These are phyloP conservation scores for Peribatodes rhomboidaria DNA, from an alignment of 2,888 invertebrate species.

Conservation along the genomic window DNA sequence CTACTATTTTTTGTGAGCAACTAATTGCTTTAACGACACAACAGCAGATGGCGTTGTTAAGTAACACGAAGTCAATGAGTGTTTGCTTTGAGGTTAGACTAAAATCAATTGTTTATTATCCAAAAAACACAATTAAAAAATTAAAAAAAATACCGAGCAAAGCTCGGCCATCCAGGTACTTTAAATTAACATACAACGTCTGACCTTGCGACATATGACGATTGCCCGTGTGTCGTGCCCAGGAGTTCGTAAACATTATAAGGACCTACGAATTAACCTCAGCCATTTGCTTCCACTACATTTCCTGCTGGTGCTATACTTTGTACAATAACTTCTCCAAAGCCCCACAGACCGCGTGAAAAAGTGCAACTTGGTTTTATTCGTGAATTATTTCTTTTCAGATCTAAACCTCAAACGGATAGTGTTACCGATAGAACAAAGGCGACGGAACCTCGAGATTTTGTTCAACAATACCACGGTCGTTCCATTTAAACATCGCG, in stretches of 20 bases:
- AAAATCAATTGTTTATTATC: too few species aligned
- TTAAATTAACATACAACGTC: too few species aligned
- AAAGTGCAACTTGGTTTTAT: constrained; percentile 25
- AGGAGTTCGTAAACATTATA: not conserved
- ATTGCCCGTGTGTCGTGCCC: not conserved
- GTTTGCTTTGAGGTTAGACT: too few species aligned
- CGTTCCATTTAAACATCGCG: constrained; percentile 77
- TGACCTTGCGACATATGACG: too few species aligned
- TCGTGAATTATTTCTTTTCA: constrained; percentile 73
- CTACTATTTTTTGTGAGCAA: too few species aligned
- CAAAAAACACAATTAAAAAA: too few species aligned
- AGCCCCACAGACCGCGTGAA: constrained; percentile 22
- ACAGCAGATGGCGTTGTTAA: too few species aligned
- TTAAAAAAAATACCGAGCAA: too few species aligned
- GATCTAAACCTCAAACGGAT: constrained; percentile 60
- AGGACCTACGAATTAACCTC: too few species aligned
- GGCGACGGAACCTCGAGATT: constrained; percentile 66
- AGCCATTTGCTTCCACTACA: not conserved
- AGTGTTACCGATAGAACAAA: constrained; percentile 53
- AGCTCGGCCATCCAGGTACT: too few species aligned
- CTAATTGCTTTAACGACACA: too few species aligned
- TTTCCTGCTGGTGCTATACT: not conserved
- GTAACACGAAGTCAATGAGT: too few species aligned
- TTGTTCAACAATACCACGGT: constrained; percentile 77
- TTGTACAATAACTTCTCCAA: not conserved